phyloP scores from a whole-genome alignment of 23 tunicate species.

The Botrylloides violaceus region DNA sequence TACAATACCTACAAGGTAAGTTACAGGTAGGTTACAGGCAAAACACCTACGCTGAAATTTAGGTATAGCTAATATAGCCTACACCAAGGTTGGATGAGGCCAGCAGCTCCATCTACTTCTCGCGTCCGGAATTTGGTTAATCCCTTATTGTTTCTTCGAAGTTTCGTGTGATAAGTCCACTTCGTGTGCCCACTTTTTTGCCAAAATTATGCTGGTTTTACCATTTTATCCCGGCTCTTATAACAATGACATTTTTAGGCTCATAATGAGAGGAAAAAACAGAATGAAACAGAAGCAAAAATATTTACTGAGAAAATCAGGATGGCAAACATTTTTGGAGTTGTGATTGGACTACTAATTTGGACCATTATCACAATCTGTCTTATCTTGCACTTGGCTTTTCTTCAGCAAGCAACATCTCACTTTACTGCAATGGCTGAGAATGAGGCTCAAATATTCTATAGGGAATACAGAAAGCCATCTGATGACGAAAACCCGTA shows the following conservation, averaged over 20 bases:
- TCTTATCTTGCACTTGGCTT: not conserved
- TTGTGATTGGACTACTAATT: not conserved
- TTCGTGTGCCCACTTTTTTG: too few relatives aligned
- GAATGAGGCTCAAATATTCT: slow-evolving; percentile 2
- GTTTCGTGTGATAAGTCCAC: too few relatives aligned
- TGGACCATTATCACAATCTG: slow-evolving; percentile 7
- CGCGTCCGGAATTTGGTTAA: too few relatives aligned
- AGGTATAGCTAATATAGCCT: too few relatives aligned
- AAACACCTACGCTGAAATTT: too few relatives aligned
- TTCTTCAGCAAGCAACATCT: slow-evolving; percentile 2
- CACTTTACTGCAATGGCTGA: slow-evolving; percentile 9
- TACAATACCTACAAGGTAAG: slow-evolving; percentile 6
- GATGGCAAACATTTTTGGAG: not conserved
- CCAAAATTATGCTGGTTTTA: too few relatives aligned
- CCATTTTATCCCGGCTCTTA: not conserved
- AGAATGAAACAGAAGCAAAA: not conserved
- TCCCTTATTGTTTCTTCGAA: too few relatives aligned
- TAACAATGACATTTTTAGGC: not conserved
- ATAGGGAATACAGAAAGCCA: not conserved
- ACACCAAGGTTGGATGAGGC: too few relatives aligned
- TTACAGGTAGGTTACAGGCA: not conserved
- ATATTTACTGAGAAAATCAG: not conserved
- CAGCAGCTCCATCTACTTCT: too few relatives aligned
- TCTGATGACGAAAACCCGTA: too few relatives aligned
- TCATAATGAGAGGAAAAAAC: not conserved